phyloP scores from a whole-genome alignment of 1,140 invertebrate genomes.

The Anastrepha obliqua region DNA sequence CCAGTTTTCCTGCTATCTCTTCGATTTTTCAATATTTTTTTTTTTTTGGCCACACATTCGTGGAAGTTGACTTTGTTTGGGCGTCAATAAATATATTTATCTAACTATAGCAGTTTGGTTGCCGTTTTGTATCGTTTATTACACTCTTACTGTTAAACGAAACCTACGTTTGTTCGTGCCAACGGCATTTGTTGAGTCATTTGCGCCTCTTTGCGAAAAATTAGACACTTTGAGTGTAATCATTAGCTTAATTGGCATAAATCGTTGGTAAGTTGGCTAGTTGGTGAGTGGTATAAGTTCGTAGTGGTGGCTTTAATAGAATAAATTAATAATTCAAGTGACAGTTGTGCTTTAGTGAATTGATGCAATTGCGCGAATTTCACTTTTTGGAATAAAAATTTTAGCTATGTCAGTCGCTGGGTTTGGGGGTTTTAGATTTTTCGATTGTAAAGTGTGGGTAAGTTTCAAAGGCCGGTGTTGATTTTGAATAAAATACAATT shows the following conservation, averaged over 20 bases:
- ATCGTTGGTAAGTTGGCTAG: conserved; percentile 6
- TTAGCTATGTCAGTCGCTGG: no score
- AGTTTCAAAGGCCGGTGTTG: no score
- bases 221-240: conserved; percentile 50
- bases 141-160: conserved; percentile 14
- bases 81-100: conserved; percentile 39
- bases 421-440: no score
- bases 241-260: conserved; percentile 51
- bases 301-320: neutral
- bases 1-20: neutral
- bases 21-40: neutral
- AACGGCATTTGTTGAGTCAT: conserved; percentile 47
- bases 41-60: neutral
- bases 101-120: conserved; percentile 37
- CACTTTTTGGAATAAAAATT: neutral
- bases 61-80: conserved; percentile 37
- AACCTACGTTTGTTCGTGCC: conserved; percentile 45
- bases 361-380: neutral
- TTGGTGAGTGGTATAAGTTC: neutral
- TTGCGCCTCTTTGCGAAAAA: conserved; percentile 49
- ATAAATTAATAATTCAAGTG: conserved; percentile 51
- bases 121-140: conserved; percentile 42
- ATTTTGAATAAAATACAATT: no score
- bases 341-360: conserved; percentile 10
- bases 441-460: no score